These are phyloP conservation scores for Promerops cafer DNA, from an alignment of 2,113 vertebrate species.

Conservation along the genomic window DNA sequence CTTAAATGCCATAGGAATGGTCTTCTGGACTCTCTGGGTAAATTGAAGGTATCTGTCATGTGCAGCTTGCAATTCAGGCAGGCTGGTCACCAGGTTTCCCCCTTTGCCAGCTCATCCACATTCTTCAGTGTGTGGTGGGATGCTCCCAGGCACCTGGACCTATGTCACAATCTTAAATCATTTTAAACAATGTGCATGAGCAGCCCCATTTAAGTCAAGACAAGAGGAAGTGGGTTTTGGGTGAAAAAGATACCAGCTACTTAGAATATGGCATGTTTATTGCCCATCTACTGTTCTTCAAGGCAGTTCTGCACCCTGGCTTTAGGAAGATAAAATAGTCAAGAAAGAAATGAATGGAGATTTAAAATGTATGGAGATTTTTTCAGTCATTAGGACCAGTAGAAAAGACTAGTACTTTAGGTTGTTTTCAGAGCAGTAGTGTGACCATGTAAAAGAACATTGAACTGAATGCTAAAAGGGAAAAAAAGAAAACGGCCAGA, in stretches of 20 bases:
- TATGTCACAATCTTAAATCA: not conserved
- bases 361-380: not conserved
- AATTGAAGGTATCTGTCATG: rapidly evolving
- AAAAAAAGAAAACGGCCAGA: not conserved
- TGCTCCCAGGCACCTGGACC: not conserved
- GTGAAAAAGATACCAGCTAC: not conserved
- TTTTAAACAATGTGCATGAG: not conserved
- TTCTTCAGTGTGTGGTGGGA: not conserved
- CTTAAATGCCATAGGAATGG: not conserved
- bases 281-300: not conserved
- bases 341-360: not conserved
- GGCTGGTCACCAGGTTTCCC: not conserved
- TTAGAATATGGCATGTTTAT: not conserved
- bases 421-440: not conserved
- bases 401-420: not conserved
- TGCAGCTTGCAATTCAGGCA: not conserved
- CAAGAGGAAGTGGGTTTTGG: not conserved
- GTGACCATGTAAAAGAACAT: not conserved
- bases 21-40: not conserved
- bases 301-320: not conserved
- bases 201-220: not conserved
- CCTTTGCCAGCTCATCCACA: not conserved
- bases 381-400: not conserved
- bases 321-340: not conserved
- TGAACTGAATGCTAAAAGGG: not conserved